Percentiles rank a stretch among this genome's conserved stretches.
phyloP scores from a whole-genome alignment of 1,140 invertebrate species.

The Pogonomyrmex californicus region DNA sequence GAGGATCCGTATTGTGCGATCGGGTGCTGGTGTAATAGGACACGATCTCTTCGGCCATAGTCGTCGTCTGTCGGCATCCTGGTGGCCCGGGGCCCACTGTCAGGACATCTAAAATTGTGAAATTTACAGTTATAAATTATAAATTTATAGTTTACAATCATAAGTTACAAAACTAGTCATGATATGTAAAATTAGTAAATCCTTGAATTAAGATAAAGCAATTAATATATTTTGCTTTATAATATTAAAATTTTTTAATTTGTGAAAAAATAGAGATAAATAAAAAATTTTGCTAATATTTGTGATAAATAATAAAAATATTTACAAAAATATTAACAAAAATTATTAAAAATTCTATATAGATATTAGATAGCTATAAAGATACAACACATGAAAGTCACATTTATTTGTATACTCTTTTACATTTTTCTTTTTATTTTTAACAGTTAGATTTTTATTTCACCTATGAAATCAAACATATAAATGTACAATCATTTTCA shows the following conservation, averaged over 20 bases:
- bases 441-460: background rate
- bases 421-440: background rate
- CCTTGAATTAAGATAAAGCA: background rate
- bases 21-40: conserved; percentile 85
- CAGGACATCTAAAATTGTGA: conserved; percentile 84
- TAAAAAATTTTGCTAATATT: background rate
- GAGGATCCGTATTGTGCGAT: conserved; percentile 81
- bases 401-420: background rate
- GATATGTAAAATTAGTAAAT: background rate
- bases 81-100: conserved; percentile 87
- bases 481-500: background rate
- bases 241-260: background rate
- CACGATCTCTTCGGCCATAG: conserved; percentile 87
- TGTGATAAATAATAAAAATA: background rate
- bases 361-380: no score
- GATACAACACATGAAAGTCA: no score
- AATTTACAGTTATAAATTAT: background rate
- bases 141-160: no score
- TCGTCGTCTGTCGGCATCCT: conserved; percentile 87
- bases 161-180: background rate
- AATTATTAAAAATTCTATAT: no score
- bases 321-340: no score
- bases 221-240: background rate
- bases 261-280: background rate
- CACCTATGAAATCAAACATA: background rate